Conservation (phyloP, 2,797 vertebrate genomes). For the Carduelis carduelis region DNA sequence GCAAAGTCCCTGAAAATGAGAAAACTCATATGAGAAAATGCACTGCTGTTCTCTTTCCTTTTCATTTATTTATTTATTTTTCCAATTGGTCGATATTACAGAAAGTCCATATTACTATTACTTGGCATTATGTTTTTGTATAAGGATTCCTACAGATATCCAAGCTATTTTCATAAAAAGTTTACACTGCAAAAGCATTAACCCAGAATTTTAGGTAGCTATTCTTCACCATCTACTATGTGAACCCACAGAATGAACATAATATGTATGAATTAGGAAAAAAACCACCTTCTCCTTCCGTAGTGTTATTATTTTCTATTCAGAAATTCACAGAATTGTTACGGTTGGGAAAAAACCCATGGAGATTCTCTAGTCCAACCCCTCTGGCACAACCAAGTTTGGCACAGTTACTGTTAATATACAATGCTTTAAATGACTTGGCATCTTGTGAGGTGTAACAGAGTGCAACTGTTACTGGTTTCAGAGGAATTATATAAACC, state of each 20-base stretch:
- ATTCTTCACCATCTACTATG: neutral
- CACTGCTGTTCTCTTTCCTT: neutral
- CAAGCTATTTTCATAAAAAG: neutral
- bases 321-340: neutral
- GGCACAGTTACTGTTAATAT: neutral
- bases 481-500: neutral
- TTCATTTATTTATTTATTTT: neutral
- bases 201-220: neutral
- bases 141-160: neutral
- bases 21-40: neutral
- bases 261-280: neutral
- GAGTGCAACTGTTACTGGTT: neutral
- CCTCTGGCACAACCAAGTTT: neutral
- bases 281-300: neutral
- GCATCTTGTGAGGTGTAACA: neutral
- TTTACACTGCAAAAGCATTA: neutral
- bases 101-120: neutral
- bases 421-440: neutral
- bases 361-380: neutral
- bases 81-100: neutral
- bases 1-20: neutral
- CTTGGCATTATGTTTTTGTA: neutral
- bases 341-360: neutral
- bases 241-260: neutral
- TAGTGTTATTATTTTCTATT: neutral